A percentile compares a stretch with the other conserved stretches of the same genome.
These are phyloP conservation scores for Halichoeres trimaculatus DNA, from an alignment of 2,113 vertebrate genomes.

Conservation along the genomic window DNA sequence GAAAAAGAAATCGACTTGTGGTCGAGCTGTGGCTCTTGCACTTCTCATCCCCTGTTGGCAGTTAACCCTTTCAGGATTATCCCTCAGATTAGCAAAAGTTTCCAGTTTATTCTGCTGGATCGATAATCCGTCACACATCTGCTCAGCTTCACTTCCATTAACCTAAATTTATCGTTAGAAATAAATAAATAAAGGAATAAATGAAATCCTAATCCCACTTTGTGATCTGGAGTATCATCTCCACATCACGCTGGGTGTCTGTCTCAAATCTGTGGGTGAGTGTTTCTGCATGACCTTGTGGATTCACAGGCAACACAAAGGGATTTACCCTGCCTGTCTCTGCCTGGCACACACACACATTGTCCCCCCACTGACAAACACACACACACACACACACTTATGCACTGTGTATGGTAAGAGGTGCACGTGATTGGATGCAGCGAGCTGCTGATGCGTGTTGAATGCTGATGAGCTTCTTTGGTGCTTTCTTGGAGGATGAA, in stretches of 20 bases:
- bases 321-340: constrained; percentile 60
- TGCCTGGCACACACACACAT: constrained; percentile 21
- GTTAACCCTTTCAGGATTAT: constrained; percentile 63
- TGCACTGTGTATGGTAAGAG: constrained; percentile 58
- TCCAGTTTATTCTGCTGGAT: constrained; percentile 28
- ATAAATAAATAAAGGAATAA: not conserved
- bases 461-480: constrained; percentile 75
- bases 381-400: constrained; percentile 43
- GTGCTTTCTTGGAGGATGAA: constrained; percentile 32
- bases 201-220: constrained; percentile 13
- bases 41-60: constrained; percentile 44
- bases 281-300: constrained; percentile 55
- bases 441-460: constrained; percentile 64
- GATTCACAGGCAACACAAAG: constrained; percentile 57
- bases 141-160: constrained; percentile 39
- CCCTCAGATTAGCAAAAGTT: constrained; percentile 41
- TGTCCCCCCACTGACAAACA: constrained; percentile 18
- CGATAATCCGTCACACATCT: constrained; percentile 73
- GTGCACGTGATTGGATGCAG: constrained; percentile 72
- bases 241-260: constrained; percentile 4
- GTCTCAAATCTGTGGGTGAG: constrained; percentile 22
- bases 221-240: constrained; percentile 29
- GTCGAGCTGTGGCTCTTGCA: constrained; percentile 33
- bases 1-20: constrained; percentile 52
- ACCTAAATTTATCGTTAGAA: constrained; percentile 31